These are phyloP conservation scores for Xanthostigma xanthostigma DNA, from an alignment of 2,888 invertebrate species.

Conservation along the genomic window DNA sequence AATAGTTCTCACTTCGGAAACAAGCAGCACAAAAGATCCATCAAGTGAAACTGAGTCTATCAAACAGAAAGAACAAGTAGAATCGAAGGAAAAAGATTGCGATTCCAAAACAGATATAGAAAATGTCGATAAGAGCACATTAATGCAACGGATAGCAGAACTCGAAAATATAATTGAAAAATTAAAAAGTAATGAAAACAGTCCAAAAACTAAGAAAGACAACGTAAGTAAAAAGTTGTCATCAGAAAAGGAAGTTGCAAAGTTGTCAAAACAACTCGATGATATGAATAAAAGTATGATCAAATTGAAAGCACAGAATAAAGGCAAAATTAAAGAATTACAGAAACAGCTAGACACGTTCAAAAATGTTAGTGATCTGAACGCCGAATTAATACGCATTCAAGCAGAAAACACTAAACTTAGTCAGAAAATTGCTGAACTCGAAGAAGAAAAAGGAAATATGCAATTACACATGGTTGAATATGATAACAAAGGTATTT, in stretches of 20 bases:
- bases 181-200: constrained; percentile 34
- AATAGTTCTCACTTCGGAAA: constrained; percentile 7
- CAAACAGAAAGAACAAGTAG: constrained; percentile 4
- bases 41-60: constrained; percentile 4
- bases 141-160: constrained; percentile 14
- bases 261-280: constrained; percentile 55
- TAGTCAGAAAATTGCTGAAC: constrained; percentile 61
- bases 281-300: constrained; percentile 62
- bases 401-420: constrained; percentile 45
- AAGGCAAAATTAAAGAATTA: constrained; percentile 56
- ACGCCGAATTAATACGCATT: constrained; percentile 49
- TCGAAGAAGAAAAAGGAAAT: constrained; percentile 86
- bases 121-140: constrained; percentile 12
- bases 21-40: constrained; percentile 6
- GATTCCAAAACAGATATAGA: constrained; percentile 7
- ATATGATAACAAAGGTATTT: constrained; percentile 51
- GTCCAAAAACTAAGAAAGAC: constrained; percentile 15
- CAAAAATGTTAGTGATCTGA: constrained; percentile 49
- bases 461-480: constrained; percentile 73
- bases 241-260: constrained; percentile 22
- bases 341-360: constrained; percentile 57
- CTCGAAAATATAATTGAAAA: constrained; percentile 19
- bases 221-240: constrained; percentile 6
- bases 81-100: constrained; percentile 5
- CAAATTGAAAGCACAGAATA: constrained; percentile 56